These are phyloP conservation scores for Agapornis canus DNA, from an alignment of 2,797 vertebrate species.

Conservation along the genomic window DNA sequence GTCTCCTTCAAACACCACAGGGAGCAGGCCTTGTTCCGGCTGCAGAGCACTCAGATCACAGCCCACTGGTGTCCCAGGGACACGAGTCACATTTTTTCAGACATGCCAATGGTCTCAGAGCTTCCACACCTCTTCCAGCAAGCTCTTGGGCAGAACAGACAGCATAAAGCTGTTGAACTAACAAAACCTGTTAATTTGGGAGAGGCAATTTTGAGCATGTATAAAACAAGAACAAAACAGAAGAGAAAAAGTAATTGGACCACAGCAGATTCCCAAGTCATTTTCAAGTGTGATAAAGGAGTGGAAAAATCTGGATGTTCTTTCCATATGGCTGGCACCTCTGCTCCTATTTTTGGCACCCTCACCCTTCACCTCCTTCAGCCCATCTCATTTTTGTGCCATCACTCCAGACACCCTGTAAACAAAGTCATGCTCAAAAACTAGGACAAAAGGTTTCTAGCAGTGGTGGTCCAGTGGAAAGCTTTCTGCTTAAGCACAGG, in stretches of 20 bases:
- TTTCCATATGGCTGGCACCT: fast-evolving
- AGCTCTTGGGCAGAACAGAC: neutral
- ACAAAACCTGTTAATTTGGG: neutral
- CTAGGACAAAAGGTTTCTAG: neutral
- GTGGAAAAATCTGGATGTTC: neutral
- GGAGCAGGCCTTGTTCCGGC: neutral
- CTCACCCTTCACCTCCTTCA: neutral
- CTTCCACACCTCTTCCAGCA: neutral
- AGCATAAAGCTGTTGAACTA: neutral
- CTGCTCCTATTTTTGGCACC: neutral
- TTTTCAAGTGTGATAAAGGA: neutral
- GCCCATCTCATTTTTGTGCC: neutral
- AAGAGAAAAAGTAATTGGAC: neutral
- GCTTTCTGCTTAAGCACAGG: neutral
- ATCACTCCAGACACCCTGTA: neutral
- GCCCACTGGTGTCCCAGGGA: neutral
- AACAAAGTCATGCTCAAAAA: neutral
- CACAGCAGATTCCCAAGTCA: neutral
- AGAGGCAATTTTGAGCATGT: neutral
- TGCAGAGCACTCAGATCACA: neutral
- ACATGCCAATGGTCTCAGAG: neutral
- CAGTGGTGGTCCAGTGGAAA: neutral
- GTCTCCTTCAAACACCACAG: neutral
- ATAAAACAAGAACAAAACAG: neutral
- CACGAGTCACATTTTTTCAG: neutral